These are phyloP conservation scores for Varanus salvator DNA, from an alignment of 2,113 vertebrate genomes.

Conservation along the genomic window DNA sequence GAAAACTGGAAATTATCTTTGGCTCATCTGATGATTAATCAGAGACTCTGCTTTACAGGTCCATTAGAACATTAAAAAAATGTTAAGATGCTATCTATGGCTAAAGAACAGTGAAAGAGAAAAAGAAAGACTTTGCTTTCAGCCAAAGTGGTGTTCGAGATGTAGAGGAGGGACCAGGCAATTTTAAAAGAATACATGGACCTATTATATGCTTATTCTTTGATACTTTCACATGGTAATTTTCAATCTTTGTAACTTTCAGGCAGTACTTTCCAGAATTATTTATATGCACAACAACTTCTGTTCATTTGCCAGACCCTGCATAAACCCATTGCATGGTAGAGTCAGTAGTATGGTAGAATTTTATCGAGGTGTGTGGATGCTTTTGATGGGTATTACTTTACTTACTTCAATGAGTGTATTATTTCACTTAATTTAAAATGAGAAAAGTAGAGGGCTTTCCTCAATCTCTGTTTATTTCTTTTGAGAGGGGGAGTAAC, in stretches of 20 bases:
- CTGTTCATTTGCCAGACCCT: not conserved
- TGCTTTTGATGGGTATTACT: not conserved
- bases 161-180: not conserved
- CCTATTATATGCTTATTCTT: not conserved
- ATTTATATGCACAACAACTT: not conserved
- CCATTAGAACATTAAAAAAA: not conserved
- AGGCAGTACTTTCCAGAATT: not conserved
- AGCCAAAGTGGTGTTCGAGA: not conserved
- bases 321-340: not conserved
- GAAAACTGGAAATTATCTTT: slow-evolving; percentile 1
- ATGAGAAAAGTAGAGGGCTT: not conserved
- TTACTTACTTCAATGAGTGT: no score
- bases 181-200: not conserved
- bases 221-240: not conserved
- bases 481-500: not conserved
- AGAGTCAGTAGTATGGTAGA: not conserved
- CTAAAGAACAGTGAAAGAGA: not conserved
- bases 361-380: not conserved
- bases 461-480: not conserved
- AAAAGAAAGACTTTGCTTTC: not conserved
- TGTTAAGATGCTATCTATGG: not conserved
- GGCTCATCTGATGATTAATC: slow-evolving; percentile 21
- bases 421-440: not conserved
- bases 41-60: not conserved
- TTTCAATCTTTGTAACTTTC: not conserved